Base-by-base conservation (phyloP, 1,140 invertebrate genomes). In the Matsumurasca onukii region DNA sequence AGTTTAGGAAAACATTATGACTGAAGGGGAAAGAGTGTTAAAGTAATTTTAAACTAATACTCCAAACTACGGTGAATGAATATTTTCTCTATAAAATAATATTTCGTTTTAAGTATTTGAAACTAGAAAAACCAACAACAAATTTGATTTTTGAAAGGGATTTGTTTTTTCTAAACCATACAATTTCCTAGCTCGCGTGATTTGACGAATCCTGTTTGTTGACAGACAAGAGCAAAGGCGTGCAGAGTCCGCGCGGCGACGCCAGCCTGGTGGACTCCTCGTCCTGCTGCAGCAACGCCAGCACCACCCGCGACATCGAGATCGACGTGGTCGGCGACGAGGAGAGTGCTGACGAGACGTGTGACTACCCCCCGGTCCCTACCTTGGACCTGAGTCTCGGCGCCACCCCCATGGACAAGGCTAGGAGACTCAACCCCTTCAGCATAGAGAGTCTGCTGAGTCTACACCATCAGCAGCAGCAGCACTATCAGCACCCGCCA, bases 401-500 rank as follows among this genome's bases (percentile, higher is more conserved):
- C n/a, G n/a, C 49, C 9, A 25, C 76, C 77, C 73, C 72, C 77
- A 49, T 74, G 76, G 84, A 83, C 65, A 82, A 85, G 71, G 84
- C 83, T 70, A 84, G 85, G 75, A 80, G 86, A 71, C 82, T 85
- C 55, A 91, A 92, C 80, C 91, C 91, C 24, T 93, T 93, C 82
- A 92, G 90, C 81, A 93, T 93, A 84, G 91, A 93, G 77, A 92
- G 90, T 55, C 79, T 92, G 70, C 83, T 92, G 49, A 51, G 49
- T n/a, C n/a, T 51, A 12, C 49, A 51, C 5, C 49, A 20, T n/a
- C 49, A 51, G 24, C n/a, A 22, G 5, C 49, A 17, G n/a, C 3
- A 17, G 5, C 34, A 45, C 34, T 22, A 51, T 51, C 49, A 51
- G 49, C 49, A 20, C n/a, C 49, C 49, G 24, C 24, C 49, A 5